Evolutionary conservation across 2,797 vertebrate genomes (phyloP).

Genomic region (Chelmon rostratus): DNA sequence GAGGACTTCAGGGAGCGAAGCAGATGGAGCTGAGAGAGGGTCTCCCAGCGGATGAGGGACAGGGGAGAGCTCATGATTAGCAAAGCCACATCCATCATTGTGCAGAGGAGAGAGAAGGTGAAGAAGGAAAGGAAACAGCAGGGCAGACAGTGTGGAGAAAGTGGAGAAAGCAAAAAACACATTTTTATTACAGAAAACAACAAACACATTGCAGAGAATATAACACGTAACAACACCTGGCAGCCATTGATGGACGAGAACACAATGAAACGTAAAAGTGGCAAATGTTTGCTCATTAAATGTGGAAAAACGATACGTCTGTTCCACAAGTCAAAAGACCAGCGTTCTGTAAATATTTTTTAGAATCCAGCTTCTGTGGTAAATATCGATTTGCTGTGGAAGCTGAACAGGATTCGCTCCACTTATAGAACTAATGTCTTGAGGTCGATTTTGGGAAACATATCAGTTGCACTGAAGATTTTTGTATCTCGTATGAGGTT

Average conservation of each 20-base stretch:
- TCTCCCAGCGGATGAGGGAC: constrained; percentile 45
- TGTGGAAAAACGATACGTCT: neutral
- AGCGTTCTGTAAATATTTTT: neutral
- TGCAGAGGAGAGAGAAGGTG: constrained; percentile 26
- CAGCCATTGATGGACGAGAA: neutral
- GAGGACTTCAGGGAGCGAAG: constrained; percentile 29
- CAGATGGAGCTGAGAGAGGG: constrained; percentile 44
- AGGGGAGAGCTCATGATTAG: constrained; percentile 47
- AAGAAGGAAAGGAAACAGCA: neutral
- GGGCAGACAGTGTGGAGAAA: neutral
- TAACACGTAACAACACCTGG: neutral
- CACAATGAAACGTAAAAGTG: neutral
- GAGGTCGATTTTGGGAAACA: neutral
- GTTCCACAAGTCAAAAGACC: neutral
- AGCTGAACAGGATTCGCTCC: neutral
- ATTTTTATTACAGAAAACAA: constrained; percentile 14
- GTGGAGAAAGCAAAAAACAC: neutral
- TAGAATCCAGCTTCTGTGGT: neutral
- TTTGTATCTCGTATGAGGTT: neutral
- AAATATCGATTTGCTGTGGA: neutral
- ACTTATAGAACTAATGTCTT: neutral
- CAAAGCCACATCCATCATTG: constrained; percentile 53
- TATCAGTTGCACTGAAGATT: neutral
- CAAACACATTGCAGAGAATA: neutral
- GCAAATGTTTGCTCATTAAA: constrained; percentile 1